Evolutionary conservation across 2,113 vertebrate genomes (phyloP), one percentile per base, ranked within the genome.

Genomic region (Centropristis striata): DNA sequence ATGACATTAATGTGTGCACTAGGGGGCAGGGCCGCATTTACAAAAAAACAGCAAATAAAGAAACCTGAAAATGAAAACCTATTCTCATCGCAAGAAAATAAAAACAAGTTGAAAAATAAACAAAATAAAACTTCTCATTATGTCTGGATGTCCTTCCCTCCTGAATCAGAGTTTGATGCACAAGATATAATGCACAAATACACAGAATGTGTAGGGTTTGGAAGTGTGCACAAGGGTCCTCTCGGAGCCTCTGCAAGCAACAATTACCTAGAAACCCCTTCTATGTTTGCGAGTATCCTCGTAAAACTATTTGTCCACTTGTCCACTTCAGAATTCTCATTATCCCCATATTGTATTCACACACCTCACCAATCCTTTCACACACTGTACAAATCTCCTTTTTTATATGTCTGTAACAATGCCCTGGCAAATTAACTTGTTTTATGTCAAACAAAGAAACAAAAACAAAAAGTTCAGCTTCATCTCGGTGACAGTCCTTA

Each of bases 1-100:
- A 16, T 55, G 49, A 64, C 67, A 67, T 37, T 55, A 65, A 23
- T 47, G 36, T 73, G 15, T 73, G 57, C 67, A 59, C 25, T 65
- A 61, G 36, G 36, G 25, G 47, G 51, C 74, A 68, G 75, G 61
- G 20, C 32, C 4, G 20, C 37, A 60, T 81, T 58, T 70, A 53
- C 58, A n/a, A 32, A 37, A 76, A 68, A 23, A 32, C 5, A 53
- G 32, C 44, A 60, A 0, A 71, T 41, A 20, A 51, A 21, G 46
- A 58, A 60, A 66, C 4, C 16, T 49, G 1, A 25, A 21, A 14
- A 15, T 61, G n/a, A 14, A 59, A 71, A 23, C 14, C 6, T 21
- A 5, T 63, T 73, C 55, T 58, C 1, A 36, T 39, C 1, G 3
- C 0, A 10, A 64, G 18, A 69, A 63, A 50, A 21, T 46, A 47